Base-by-base conservation (phyloP, 2,113 vertebrate genomes). In the Agapornis roseicollis region DNA sequence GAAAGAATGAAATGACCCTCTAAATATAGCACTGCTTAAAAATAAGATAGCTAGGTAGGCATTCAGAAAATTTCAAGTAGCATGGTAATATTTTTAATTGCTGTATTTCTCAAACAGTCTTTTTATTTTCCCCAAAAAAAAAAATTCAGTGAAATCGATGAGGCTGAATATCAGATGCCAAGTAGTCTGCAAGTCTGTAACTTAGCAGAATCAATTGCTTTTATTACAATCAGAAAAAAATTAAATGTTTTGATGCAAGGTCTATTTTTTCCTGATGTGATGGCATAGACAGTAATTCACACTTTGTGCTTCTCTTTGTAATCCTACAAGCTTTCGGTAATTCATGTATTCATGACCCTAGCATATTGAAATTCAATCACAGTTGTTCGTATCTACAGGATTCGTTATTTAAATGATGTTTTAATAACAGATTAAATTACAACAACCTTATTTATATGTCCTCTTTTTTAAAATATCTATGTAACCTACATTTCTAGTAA, bases 1-100 rank as follows among this genome's bases (percentile, higher is more conserved):
- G 46, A 82, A 96, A 91, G 70, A 94, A 95, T 93, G 58, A 95
- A 95, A 94, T 78, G 50, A 88, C 42, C 56, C 50, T 91, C 88
- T 90, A 91, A 91, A 90, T 88, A 90, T 78, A 96, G 85, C 55
- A 69, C 28, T 78, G 60, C 83, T 88, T 90, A 90, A 93, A 94
- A 97, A 94, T 68, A 80, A 91, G 56, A 78, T 1, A 9, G 50
- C 64, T 55, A 93, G 80, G 31, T 79, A 94, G 86, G 70, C 88
- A 95, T 90, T 87, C 42, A 88, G 77, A 81, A 95, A 93, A 93
- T 83, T 71, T 52, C 31, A 81, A 55, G 50, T 77, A 63, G 24
- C 9, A 2, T 44, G 50, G 42, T 70, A 88, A 63, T 85, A 88
- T 82, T 85, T 94, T 80, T 83, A 85, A 95, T 80, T 70, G 69